Evolutionary conservation across 2,888 invertebrate species (phyloP).

Genomic region (Toxonevra muliebris): DNA sequence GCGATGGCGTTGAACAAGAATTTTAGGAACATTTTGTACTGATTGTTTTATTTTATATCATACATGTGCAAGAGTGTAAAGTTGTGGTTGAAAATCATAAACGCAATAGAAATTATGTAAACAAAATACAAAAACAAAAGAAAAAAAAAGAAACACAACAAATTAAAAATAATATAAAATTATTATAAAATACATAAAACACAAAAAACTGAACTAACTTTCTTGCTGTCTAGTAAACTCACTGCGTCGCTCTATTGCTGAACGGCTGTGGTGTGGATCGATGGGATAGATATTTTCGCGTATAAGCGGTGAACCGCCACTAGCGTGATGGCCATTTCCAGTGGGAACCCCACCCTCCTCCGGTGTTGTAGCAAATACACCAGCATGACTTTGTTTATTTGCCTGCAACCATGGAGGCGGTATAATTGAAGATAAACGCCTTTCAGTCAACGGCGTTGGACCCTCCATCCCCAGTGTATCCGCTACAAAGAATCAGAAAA

Average conservation of each 20-base stretch:
- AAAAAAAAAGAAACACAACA: conserved; percentile 32
- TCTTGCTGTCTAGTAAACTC: conserved; percentile 61
- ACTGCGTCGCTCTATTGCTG: conserved; percentile 61
- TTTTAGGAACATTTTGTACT: conserved; percentile 63
- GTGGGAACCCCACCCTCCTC: conserved; percentile 52
- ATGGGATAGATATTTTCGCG: conserved; percentile 64
- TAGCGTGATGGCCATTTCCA: conserved; percentile 28
- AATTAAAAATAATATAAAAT: conserved; percentile 27
- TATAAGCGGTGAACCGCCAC: conserved; percentile 44
- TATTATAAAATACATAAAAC: conserved; percentile 14
- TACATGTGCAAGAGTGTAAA: conserved; percentile 25
- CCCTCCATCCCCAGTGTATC: conserved; percentile 85
- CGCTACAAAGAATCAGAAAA: conserved; percentile 66
- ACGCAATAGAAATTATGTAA: conserved; percentile 22
- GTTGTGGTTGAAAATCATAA: conserved; percentile 32
- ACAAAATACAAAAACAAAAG: conserved; percentile 35
- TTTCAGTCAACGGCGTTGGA: conserved; percentile 66
- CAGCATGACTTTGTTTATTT: conserved; percentile 53
- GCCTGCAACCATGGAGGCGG: conserved; percentile 65
- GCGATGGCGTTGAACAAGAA: conserved; percentile 67
- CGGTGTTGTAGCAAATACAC: conserved; percentile 58
- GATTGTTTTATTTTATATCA: conserved; percentile 32
- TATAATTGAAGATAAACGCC: conserved; percentile 68
- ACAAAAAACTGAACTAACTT: conserved; percentile 51
- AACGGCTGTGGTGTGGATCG: conserved; percentile 58